Evolutionary conservation across 2,888 invertebrate species (phyloP).

Genomic region (Molanna angustata): DNA sequence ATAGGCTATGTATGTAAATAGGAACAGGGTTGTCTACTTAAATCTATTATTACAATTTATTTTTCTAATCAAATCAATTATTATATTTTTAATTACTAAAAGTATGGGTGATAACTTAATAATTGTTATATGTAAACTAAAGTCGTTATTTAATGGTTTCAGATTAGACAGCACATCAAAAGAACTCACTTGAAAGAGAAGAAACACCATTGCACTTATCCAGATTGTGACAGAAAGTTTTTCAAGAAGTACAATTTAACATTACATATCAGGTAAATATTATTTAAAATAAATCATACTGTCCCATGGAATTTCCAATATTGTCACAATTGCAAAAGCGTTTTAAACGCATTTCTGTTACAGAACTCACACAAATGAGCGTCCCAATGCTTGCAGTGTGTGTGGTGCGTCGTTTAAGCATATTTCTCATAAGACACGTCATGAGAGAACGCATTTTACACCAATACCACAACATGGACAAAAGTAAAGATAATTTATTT

Average conservation of each 20-base stretch:
- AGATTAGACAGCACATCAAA: slow-evolving; percentile 16
- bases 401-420: slow-evolving; percentile 10
- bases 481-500: slow-evolving; percentile 12
- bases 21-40: too few species aligned
- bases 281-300: too few species aligned
- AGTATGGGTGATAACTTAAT: too few species aligned
- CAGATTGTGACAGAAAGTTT: slow-evolving; percentile 16
- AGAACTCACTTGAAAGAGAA: slow-evolving; percentile 15
- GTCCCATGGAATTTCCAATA: too few species aligned
- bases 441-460: slow-evolving; percentile 12
- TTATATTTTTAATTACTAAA: too few species aligned
- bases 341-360: too few species aligned
- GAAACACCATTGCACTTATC: slow-evolving; percentile 13
- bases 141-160: neutral
- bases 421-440: slow-evolving; percentile 12
- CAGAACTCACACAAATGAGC: slow-evolving; percentile 21
- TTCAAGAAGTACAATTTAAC: slow-evolving; percentile 23
- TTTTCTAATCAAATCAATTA: too few species aligned
- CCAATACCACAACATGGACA: slow-evolving; percentile 16
- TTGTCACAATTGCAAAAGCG: too few species aligned
- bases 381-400: slow-evolving; percentile 11
- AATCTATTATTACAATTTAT: too few species aligned
- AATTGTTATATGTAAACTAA: too few species aligned
- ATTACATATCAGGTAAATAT: slow-evolving; percentile 16
- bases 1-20: too few species aligned